phyloP scores from a whole-genome alignment of 2,888 invertebrate genomes.

The Acrobasis consociella region DNA sequence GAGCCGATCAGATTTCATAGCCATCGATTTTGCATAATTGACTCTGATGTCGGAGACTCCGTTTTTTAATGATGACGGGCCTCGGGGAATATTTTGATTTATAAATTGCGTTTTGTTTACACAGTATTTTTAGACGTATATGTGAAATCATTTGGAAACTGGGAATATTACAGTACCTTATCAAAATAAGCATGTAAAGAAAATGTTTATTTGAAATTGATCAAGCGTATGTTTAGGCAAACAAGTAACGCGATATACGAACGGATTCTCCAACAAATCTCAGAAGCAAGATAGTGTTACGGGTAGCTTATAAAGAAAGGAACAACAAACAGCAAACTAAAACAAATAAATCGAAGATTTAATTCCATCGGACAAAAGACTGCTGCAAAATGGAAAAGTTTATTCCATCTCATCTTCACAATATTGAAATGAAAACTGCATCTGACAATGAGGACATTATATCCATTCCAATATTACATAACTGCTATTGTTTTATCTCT shows the following conservation, averaged over 20 bases:
- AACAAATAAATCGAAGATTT: not conserved
- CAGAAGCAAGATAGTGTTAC: too few species aligned
- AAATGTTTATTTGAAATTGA: too few species aligned
- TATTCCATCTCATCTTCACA: slow-evolving; percentile 4
- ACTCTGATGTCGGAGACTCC: slow-evolving; percentile 22
- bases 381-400: not conserved
- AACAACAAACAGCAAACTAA: too few species aligned
- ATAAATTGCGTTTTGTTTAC: not conserved
- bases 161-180: too few species aligned
- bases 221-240: too few species aligned
- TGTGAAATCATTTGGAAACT: not conserved
- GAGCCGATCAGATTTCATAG: slow-evolving; percentile 31
- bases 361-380: not conserved
- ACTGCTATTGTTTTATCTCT: slow-evolving; percentile 19
- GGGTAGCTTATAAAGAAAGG: too few species aligned
- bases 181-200: too few species aligned
- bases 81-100: slow-evolving; percentile 6
- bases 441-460: slow-evolving; percentile 15
- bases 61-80: slow-evolving; percentile 9
- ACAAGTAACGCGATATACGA: too few species aligned
- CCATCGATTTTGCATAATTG: slow-evolving; percentile 32
- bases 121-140: not conserved
- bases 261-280: too few species aligned
- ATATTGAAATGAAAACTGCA: slow-evolving; percentile 15
- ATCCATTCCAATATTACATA: slow-evolving; percentile 3